Evolutionary conservation across 2,797 vertebrate genomes (phyloP).

Genomic region (Sebastes hubbsi): DNA sequence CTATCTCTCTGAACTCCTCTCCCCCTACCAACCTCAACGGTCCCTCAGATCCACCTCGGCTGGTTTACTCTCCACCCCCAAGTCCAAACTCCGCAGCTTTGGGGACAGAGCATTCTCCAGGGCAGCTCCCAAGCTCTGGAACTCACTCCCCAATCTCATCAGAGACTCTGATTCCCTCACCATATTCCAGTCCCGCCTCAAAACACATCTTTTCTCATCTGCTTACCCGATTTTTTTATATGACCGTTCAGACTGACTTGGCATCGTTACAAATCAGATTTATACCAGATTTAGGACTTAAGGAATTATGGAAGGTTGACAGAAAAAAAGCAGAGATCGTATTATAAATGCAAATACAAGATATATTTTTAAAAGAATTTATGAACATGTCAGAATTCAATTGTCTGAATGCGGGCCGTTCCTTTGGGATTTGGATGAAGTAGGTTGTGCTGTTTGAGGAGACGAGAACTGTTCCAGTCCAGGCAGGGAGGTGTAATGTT

Average conservation of each 20-base stretch:
- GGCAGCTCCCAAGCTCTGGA: too few species aligned
- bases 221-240: neutral
- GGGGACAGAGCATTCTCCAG: too few species aligned
- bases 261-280: neutral
- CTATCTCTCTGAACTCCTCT: too few species aligned
- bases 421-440: conserved; percentile 38
- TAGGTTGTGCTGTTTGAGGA: conserved; percentile 15
- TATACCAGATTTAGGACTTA: neutral
- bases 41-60: too few species aligned
- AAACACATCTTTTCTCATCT: too few species aligned
- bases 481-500: conserved; percentile 34
- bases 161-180: too few species aligned
- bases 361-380: neutral
- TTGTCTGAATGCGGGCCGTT: neutral
- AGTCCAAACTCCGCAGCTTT: too few species aligned
- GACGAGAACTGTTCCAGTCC: conserved; percentile 28
- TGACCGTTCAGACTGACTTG: neutral
- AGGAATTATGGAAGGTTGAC: neutral
- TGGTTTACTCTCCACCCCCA: too few species aligned
- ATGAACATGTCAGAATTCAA: neutral
- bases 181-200: too few species aligned
- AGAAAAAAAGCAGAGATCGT: neutral
- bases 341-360: neutral
- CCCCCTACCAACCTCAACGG: too few species aligned
- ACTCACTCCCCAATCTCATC: too few species aligned